A percentile compares a stretch with the other conserved stretches of the same genome.
Evolutionary conservation across 2,888 invertebrate species (phyloP).

Genomic region (Ormia ochracea): DNA sequence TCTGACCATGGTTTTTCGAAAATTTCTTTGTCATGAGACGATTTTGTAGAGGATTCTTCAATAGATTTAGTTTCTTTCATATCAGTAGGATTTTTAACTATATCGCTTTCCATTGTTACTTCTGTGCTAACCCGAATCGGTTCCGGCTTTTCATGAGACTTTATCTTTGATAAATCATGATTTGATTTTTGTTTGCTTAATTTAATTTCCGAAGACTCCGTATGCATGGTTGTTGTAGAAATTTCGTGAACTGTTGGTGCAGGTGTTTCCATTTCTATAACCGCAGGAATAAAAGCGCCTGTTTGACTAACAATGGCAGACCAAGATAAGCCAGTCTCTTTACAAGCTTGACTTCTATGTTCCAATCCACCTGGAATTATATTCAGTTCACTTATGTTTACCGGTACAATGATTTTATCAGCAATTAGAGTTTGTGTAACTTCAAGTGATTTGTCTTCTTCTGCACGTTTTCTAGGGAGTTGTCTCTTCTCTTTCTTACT

Average conservation of each 20-base stretch:
- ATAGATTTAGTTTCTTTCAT: background rate
- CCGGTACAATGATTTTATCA: background rate
- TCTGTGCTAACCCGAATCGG: background rate
- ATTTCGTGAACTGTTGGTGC: background rate
- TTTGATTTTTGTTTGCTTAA: slow-evolving; percentile 13
- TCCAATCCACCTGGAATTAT: background rate
- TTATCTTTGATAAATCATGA: slow-evolving; percentile 38
- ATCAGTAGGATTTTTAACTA: background rate
- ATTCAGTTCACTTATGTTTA: background rate
- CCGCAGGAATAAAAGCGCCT: background rate
- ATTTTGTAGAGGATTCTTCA: background rate
- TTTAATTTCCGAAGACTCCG: slow-evolving; percentile 7
- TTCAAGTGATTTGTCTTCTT: background rate
- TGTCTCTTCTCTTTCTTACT: slow-evolving; percentile 38
- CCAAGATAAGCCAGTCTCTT: slow-evolving; percentile 53
- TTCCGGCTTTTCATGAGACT: background rate
- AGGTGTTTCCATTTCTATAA: background rate
- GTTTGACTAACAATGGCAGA: slow-evolving; percentile 64
- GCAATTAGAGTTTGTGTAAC: background rate
- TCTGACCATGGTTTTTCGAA: slow-evolving; percentile 36
- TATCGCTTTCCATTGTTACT: background rate
- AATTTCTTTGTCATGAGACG: background rate
- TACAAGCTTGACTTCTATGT: slow-evolving; percentile 2
- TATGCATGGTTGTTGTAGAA: background rate
- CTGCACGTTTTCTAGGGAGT: background rate